These are phyloP conservation scores for Drosophila testacea DNA, from an alignment of 2,888 invertebrate species.

Conservation along the genomic window DNA sequence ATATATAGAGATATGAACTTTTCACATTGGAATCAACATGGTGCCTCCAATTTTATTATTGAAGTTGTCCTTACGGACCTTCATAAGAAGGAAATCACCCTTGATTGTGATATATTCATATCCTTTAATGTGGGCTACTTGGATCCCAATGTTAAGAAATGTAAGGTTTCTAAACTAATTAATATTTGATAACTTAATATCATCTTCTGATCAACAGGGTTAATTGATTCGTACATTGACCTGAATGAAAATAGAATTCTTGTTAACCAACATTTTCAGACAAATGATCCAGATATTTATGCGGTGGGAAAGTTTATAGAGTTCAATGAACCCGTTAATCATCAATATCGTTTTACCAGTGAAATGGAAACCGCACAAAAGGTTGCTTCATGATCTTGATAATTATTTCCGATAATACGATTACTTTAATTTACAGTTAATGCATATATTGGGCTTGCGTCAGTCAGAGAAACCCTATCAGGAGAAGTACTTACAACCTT, in stretches of 20 bases:
- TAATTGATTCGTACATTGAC: constrained; percentile 39
- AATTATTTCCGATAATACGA: background rate
- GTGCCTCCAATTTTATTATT: constrained; percentile 50
- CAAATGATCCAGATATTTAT: constrained; percentile 70
- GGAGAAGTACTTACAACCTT: constrained; percentile 59
- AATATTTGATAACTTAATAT: background rate
- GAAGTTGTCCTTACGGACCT: constrained; percentile 60
- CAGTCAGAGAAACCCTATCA: constrained; percentile 12
- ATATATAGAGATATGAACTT: constrained; percentile 57
- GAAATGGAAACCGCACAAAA: constrained; percentile 69
- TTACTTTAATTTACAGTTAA: constrained; percentile 44
- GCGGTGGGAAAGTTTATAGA: constrained; percentile 68
- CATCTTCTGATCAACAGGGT: constrained; percentile 29
- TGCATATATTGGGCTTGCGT: constrained; percentile 49
- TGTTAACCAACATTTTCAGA: constrained; percentile 63
- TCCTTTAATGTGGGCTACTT: constrained; percentile 66
- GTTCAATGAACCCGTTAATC: constrained; percentile 47
- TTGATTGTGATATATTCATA: constrained; percentile 79
- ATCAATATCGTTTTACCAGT: constrained; percentile 67
- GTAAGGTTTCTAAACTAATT: constrained; percentile 33
- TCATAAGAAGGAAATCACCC: constrained; percentile 10
- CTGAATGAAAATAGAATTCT: constrained; percentile 34
- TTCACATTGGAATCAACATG: constrained; percentile 48
- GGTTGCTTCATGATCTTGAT: constrained; percentile 29
- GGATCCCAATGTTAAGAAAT: background rate